Evolutionary conservation across 2,113 vertebrate genomes (phyloP).

Genomic region (Protobothrops flavoviridis): DNA sequence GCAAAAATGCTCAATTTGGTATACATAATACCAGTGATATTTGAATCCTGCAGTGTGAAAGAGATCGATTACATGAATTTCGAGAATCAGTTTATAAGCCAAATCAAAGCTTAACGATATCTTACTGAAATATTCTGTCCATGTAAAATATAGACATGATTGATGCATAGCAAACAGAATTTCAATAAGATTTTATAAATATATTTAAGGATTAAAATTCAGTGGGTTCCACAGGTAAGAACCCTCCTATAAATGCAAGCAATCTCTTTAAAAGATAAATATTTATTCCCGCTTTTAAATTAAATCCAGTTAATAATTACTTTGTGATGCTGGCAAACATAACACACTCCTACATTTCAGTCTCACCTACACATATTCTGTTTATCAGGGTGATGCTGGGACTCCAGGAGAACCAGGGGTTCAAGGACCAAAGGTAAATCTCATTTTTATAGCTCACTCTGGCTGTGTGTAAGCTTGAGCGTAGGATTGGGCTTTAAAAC

Average conservation of each 20-base stretch:
- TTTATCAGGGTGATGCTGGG: constrained; percentile 83
- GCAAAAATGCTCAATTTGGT: too few species aligned
- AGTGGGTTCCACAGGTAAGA: not conserved
- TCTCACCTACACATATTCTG: not conserved
- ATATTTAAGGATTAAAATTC: not conserved
- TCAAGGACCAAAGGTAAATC: constrained; percentile 77
- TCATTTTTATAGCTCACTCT: not conserved
- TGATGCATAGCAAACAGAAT: not conserved
- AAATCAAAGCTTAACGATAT: not conserved
- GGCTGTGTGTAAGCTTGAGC: not conserved
- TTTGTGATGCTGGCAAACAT: not conserved
- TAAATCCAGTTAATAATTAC: not conserved
- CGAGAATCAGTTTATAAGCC: not conserved
- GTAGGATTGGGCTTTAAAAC: not conserved
- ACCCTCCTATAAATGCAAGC: not conserved
- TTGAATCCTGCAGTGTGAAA: not conserved
- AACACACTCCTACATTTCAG: not conserved
- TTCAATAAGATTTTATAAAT: not conserved
- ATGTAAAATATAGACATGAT: not conserved
- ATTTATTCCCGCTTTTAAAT: not conserved
- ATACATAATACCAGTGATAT: not conserved
- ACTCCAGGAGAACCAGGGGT: constrained; percentile 77
- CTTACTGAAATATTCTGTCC: not conserved
- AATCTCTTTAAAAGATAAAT: not conserved
- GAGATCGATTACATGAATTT: not conserved